These are phyloP conservation scores for Cranoglanis bouderius DNA, from an alignment of 2,113 vertebrate species.

Conservation along the genomic window DNA sequence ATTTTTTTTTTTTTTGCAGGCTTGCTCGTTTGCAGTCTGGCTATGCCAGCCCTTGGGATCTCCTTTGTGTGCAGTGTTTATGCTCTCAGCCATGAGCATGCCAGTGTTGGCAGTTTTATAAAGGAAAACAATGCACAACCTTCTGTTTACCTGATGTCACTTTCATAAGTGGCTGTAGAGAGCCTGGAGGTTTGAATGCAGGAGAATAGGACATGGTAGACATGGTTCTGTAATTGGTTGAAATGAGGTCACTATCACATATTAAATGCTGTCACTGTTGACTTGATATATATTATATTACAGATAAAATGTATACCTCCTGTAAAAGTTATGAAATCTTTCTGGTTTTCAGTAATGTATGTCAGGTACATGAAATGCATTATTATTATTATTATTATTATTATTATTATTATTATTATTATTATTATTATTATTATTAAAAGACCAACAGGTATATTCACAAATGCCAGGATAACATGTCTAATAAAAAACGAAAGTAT, in stretches of 20 bases:
- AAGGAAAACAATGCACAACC: conserved; percentile 43
- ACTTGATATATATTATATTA: background rate
- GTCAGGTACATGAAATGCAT: too few species aligned
- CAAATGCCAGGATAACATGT: background rate
- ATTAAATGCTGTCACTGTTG: background rate
- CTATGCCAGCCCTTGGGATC: conserved; percentile 55
- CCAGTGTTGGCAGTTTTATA: conserved; percentile 56
- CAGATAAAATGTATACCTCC: too few species aligned
- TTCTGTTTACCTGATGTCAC: conserved; percentile 36
- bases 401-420: too few species aligned
- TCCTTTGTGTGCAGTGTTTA: conserved; percentile 56
- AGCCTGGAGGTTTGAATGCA: conserved; percentile 31
- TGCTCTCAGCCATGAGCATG: conserved; percentile 53
- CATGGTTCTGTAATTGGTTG: background rate
- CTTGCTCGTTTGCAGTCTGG: conserved; percentile 45
- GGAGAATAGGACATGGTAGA: background rate
- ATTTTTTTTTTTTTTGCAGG: background rate
- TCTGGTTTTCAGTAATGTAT: too few species aligned
- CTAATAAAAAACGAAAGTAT: background rate
- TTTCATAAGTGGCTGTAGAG: conserved; percentile 36
- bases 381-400: too few species aligned
- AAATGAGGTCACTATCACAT: background rate
- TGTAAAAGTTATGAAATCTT: too few species aligned
- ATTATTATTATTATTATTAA: too few species aligned
- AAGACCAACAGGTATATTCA: background rate